A percentile compares a stretch with the other conserved stretches of the same genome.
Conservation (phyloP, 2,113 vertebrate species). For the Amazona vittata region DNA sequence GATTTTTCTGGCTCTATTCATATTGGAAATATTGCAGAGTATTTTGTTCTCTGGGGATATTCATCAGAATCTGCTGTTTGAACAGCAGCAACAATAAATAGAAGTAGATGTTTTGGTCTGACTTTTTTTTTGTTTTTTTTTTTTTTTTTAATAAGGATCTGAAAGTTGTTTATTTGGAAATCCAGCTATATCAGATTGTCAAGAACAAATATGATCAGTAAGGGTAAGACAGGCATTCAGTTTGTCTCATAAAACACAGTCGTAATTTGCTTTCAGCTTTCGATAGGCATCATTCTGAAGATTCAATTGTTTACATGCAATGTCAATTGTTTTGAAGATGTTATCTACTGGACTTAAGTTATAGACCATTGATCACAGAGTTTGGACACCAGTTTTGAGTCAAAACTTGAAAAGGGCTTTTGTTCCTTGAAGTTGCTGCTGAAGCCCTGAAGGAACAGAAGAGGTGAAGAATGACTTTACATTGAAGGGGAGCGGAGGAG, state of each 20-base stretch:
- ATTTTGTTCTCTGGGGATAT: neutral
- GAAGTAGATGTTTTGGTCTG: neutral
- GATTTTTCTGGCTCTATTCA: neutral
- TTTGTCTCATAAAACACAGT: neutral
- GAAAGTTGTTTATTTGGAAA: neutral
- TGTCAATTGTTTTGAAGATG: neutral
- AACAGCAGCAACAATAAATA: accelerated
- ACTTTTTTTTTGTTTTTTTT: accelerated
- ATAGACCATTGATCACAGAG: neutral
- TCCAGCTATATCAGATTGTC: neutral
- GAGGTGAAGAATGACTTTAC: neutral
- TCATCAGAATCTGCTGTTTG: neutral
- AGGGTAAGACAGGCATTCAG: neutral
- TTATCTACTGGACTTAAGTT: neutral
- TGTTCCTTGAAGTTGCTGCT: neutral
- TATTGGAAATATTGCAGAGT: neutral
- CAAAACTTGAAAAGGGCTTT: neutral
- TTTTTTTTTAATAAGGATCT: neutral
- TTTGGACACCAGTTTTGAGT: neutral
- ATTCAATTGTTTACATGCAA: neutral
- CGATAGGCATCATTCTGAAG: neutral
- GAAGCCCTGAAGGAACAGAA: neutral
- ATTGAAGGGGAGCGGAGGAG: neutral
- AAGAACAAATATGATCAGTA: neutral
- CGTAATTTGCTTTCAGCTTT: neutral